phyloP scores from a whole-genome alignment of 2,113 vertebrate species.

The Cromileptes altivelis region DNA sequence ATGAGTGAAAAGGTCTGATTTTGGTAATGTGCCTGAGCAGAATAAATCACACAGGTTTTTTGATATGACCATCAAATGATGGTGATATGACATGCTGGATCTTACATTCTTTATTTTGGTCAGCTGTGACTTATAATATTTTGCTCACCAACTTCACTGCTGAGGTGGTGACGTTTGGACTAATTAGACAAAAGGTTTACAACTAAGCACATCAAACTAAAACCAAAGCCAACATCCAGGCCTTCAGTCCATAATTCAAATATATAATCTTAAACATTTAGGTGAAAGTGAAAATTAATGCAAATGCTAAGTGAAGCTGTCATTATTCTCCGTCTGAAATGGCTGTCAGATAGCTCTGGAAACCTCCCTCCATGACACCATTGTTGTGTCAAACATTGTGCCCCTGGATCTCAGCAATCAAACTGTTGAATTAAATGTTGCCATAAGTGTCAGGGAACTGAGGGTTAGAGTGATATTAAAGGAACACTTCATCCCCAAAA shows the following conservation, averaged over 20 bases:
- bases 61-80: neutral
- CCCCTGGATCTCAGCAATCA: too few species aligned
- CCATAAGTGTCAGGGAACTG: neutral
- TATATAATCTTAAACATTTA: too few species aligned
- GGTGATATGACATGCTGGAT: neutral
- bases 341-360: too few species aligned
- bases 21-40: neutral
- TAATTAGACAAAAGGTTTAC: too few species aligned
- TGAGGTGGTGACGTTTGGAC: neutral
- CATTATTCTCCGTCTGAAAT: too few species aligned
- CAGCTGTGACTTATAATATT: neutral
- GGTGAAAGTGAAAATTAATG: too few species aligned
- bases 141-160: neutral
- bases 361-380: too few species aligned
- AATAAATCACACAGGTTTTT: slow-evolving; percentile 17
- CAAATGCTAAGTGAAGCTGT: too few species aligned
- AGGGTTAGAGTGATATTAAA: neutral
- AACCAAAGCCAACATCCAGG: neutral
- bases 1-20: slow-evolving; percentile 2
- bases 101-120: neutral
- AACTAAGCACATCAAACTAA: too few species aligned
- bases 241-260: neutral
- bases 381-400: too few species aligned
- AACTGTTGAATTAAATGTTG: neutral
- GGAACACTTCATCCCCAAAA: too few species aligned